Base-by-base conservation (phyloP, 2,888 invertebrate genomes). In the Agriotes lineatus region DNA sequence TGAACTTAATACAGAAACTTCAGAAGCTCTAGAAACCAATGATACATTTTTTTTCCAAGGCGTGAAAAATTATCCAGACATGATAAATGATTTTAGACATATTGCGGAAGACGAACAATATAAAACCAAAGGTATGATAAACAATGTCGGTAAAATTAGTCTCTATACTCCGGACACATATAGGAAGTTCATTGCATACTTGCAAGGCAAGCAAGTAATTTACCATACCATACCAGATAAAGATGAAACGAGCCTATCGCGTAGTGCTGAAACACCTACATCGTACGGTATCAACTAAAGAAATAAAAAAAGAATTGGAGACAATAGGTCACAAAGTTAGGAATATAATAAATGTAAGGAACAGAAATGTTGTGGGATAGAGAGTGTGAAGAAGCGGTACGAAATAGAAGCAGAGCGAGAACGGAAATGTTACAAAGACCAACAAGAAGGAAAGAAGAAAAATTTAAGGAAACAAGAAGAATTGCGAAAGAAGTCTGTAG, bases 201-300 rank as follows among this genome's bases (percentile, higher is more conserved):
- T 72, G 16, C 60, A 58, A 44, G 50, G 56, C 16, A 45, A 50
- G 5, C 61, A 72, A 14, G 54, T 70, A 7, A 37, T 61, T 0
- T 25, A 68, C 25, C 67, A 70, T 19, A 68, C n/a, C 70, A n/a
- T 72, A 61, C 25, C 72, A 70, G 59, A n/a, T n/a, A 69, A 69
- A 50, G 56, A 67, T 9, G 50, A 63, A 69, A 6, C 33, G 63
- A 37, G 56, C 69, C 0, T 66, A 61, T 30, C 58, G 69, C 19
- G 20, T 67, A 5, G 63, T 69, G 10, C 50, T 69, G 30, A 71
- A 59, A 59, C 37, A 71, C 30, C 12, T 71, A 4, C 72, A 67
- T 25, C 56, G 62, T 18, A 39, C 67, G n/a, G 22, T 50, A 30
- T 37, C 7, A 18, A 35, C 20, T 6, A 52, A 69, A 25, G 35